Percentiles rank a stretch among this genome's conserved stretches.
These are phyloP conservation scores for Climacteris rufus DNA, from an alignment of 2,113 vertebrate genomes.

Conservation along the genomic window DNA sequence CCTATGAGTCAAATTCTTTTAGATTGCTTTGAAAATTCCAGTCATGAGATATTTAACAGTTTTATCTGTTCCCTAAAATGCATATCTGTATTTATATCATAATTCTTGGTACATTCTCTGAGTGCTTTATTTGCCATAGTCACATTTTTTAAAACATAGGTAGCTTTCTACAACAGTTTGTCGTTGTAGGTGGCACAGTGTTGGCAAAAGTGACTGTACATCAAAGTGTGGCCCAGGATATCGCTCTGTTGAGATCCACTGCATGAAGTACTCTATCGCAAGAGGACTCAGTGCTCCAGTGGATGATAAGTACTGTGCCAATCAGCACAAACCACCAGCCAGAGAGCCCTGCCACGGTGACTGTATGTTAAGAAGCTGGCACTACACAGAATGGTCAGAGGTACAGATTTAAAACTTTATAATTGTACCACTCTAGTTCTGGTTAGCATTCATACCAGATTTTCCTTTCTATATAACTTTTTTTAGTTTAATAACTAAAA, in stretches of 20 bases:
- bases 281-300: conserved; percentile 78
- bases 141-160: background rate
- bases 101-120: background rate
- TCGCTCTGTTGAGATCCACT: conserved; percentile 83
- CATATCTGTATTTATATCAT: background rate
- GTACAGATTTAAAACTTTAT: conserved; percentile 60
- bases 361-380: conserved; percentile 88
- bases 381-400: conserved; percentile 93
- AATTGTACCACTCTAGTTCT: background rate
- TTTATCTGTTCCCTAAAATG: background rate
- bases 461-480: background rate
- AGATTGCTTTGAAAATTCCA: background rate
- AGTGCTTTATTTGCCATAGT: background rate
- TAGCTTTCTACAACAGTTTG: conserved; percentile 39
- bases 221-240: conserved; percentile 86
- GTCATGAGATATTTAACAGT: background rate
- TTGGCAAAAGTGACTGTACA: conserved; percentile 90
- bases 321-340: conserved; percentile 80
- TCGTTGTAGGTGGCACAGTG: conserved; percentile 84
- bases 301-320: conserved; percentile 77
- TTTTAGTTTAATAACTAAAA: background rate
- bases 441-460: background rate
- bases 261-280: conserved; percentile 83
- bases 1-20: background rate
- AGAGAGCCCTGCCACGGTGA: conserved; percentile 87